Conservation (phyloP, 2,797 vertebrate genomes). For the Chanos chanos region DNA sequence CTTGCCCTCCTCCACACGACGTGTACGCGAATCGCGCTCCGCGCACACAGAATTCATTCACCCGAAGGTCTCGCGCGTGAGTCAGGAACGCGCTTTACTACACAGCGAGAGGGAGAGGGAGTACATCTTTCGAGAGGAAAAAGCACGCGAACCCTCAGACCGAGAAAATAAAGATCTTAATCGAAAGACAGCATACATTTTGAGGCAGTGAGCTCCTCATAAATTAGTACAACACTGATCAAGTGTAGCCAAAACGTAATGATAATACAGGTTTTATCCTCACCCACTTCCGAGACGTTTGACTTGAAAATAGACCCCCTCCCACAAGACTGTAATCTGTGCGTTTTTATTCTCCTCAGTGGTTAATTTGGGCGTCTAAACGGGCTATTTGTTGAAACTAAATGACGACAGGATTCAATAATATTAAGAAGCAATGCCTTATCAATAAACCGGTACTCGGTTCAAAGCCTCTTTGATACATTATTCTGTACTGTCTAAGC, state of each 20-base stretch:
- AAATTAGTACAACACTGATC: no score
- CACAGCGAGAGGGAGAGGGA: conserved; percentile 22
- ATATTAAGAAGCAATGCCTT: no score
- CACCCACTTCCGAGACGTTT: conserved; percentile 40
- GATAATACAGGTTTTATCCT: conserved; percentile 6
- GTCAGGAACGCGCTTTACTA: conserved; percentile 46
- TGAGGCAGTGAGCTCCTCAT: no score
- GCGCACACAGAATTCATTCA: conserved; percentile 59
- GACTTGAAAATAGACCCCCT: not conserved
- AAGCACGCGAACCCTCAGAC: not conserved
- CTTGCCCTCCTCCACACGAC: conserved; percentile 22
- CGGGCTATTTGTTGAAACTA: no score
- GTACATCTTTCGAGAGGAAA: conserved; percentile 15
- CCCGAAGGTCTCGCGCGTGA: conserved; percentile 47
- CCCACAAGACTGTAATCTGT: not conserved
- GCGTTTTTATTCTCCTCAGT: conserved; percentile 1
- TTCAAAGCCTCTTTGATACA: not conserved
- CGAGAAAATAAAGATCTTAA: not conserved
- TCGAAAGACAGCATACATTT: not conserved
- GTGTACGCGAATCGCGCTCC: conserved; percentile 30
- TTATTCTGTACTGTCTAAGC: no score
- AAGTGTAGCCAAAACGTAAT: not conserved
- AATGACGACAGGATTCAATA: no score
- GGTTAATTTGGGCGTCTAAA: no score
- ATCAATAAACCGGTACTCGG: not conserved